Evolutionary conservation across 2,113 vertebrate species (phyloP).

Genomic region (Acanthochromis polyacanthus): DNA sequence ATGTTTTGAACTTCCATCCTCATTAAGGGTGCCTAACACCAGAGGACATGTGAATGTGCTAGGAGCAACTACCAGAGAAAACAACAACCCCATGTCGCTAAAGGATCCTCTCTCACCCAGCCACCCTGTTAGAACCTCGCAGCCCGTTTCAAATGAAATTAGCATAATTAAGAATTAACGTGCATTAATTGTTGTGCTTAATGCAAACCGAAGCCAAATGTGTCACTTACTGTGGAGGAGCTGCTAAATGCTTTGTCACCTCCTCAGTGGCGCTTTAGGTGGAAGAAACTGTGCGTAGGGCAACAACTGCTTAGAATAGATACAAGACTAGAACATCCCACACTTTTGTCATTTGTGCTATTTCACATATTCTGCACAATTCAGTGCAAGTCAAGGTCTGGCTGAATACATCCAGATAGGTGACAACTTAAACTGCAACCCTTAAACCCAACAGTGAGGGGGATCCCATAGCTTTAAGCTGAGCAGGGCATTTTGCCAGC

Average conservation of each 20-base stretch:
- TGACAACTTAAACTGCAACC: too few relatives aligned
- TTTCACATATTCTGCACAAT: background rate
- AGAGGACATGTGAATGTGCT: conserved; percentile 76
- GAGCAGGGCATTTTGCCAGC: too few relatives aligned
- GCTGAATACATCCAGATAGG: background rate
- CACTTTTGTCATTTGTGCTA: background rate
- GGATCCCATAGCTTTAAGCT: too few relatives aligned
- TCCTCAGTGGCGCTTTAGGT: conserved; percentile 72
- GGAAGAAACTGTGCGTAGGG: background rate
- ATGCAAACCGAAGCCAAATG: conserved; percentile 94
- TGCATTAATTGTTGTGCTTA: conserved; percentile 97
- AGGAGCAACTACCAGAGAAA: conserved; percentile 88
- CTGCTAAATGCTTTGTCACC: conserved; percentile 92
- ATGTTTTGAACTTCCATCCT: conserved; percentile 80
- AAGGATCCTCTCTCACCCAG: conserved; percentile 88
- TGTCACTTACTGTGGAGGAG: conserved; percentile 90
- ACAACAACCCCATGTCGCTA: conserved; percentile 84
- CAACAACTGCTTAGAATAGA: background rate
- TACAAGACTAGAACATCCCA: background rate
- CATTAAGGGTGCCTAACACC: conserved; percentile 80
- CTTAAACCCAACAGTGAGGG: too few relatives aligned
- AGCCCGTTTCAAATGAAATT: conserved; percentile 93
- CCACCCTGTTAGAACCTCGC: conserved; percentile 92
- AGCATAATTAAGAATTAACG: conserved; percentile 99
- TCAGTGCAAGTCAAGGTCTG: background rate